Evolutionary conservation across 2,797 vertebrate genomes (phyloP), one percentile per base, ranked within the genome.

Genomic region (Poeciliopsis presidionis): DNA sequence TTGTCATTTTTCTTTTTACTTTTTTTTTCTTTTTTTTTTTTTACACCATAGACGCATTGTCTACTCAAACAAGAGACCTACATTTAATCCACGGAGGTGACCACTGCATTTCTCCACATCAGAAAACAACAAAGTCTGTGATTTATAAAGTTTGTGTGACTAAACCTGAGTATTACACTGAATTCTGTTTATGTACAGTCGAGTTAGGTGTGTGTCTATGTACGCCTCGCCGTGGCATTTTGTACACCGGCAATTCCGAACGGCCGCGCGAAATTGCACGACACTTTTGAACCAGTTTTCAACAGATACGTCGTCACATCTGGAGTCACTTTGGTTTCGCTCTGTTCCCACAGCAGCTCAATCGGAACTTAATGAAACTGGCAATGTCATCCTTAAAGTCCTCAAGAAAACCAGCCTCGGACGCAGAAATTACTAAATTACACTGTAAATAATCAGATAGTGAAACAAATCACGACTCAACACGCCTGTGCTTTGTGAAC

Each of bases 101-200:
- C 83, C 83, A 87, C 81, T 76, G 82, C 80, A 76, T 86, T 90
- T 86, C 73, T 90, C 87, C 82, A 51, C 76, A 73, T 86, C 89
- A 93, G 76, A 93, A 91, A 87, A 91, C 76, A 87, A 91, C 75
- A 87, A 83, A 92, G 72, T 87, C 74, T 86, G 88, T 89, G 72
- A 90, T 88, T 92, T 80, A 9, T 90, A 91, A 88, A 83, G 90
- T 90, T 84, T 82, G 85, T 84, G 83, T 86, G 85, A 81, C 82
- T 93, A 86, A 93, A 93, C 94, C 92, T 92, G 94, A 94, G 94
- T 92, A 88, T 91, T 88, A 88, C 69, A 84, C 83, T 83, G 86
- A 84, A 51, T 85, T 53, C 80, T 78, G 57, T 77, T 43, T 86
- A 82, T 89, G 83, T 80, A 83, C 83, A 90, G 86, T 83, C 47